Percentiles rank a stretch among this genome's conserved stretches.
Evolutionary conservation across 1,140 invertebrate species (phyloP).

Genomic region (Ptiloglossa arizonensis): DNA sequence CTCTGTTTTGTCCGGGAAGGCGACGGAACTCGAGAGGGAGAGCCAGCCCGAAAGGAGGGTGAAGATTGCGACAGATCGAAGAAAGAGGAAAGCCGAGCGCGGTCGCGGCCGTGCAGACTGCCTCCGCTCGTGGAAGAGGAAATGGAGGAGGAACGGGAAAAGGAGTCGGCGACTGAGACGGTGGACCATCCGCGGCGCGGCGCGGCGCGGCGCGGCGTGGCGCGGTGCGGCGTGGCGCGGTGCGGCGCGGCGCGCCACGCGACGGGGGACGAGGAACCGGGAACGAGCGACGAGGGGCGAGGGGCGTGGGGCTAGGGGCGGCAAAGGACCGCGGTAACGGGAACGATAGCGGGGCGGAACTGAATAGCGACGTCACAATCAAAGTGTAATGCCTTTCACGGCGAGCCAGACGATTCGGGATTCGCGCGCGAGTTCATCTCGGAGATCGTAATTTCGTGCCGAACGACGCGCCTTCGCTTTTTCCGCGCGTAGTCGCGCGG

Average conservation of each 20-base stretch:
- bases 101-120: conserved; percentile 4
- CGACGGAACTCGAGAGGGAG: conserved; percentile 30
- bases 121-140: not conserved
- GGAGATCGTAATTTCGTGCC: not conserved
- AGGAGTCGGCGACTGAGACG: too few species aligned
- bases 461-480: not conserved
- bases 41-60: conserved; percentile 36
- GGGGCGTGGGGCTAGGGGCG: not conserved
- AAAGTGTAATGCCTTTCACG: conserved; percentile 11
- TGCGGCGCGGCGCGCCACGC: too few species aligned
- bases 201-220: too few species aligned
- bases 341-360: conserved; percentile 14
- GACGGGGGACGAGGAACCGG: not conserved
- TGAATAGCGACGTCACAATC: conserved; percentile 13
- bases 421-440: conserved; percentile 15
- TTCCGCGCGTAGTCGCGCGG: not conserved
- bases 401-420: conserved; percentile 5
- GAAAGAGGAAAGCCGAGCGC: conserved; percentile 51
- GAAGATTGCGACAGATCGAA: conserved; percentile 51
- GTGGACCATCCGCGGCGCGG: too few species aligned
- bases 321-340: conserved; percentile 1
- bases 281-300: too few species aligned
- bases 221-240: too few species aligned
- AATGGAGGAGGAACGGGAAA: not conserved
- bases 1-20: conserved; percentile 21